phyloP scores from a whole-genome alignment of 2,888 invertebrate species.

The Drosophila tanythrix region DNA sequence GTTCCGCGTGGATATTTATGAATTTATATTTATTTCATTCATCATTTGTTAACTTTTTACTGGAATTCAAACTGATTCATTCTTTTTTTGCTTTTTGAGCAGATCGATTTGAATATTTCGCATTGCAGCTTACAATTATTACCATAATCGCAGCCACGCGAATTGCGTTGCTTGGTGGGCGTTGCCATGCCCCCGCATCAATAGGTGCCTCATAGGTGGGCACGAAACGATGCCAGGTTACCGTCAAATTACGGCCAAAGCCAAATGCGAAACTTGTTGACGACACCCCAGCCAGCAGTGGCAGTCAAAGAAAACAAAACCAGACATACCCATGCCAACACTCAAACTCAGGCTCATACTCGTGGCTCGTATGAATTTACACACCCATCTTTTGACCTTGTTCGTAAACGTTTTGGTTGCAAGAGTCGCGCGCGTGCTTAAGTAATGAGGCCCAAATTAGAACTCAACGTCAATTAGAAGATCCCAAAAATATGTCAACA shows the following conservation, averaged over 20 bases:
- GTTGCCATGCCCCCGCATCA: constrained; percentile 24
- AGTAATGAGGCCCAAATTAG: constrained; percentile 66
- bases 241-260: constrained; percentile 44
- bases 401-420: constrained; percentile 41
- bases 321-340: constrained; percentile 19
- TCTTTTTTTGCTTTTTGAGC: neutral
- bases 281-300: constrained; percentile 16
- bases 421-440: constrained; percentile 63
- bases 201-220: neutral
- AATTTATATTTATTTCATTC: neutral
- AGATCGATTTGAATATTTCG: constrained; percentile 2
- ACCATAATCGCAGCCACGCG: constrained; percentile 10
- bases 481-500: constrained; percentile 44
- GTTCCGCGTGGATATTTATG: neutral
- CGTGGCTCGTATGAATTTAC: neutral
- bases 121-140: constrained; percentile 3
- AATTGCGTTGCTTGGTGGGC: constrained; percentile 9
- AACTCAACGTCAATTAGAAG: constrained; percentile 70
- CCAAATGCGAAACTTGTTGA: constrained; percentile 41
- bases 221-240: constrained; percentile 42
- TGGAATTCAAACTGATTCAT: neutral
- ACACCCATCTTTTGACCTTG: constrained; percentile 46
- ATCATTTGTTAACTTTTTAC: neutral
- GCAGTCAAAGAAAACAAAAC: constrained; percentile 29
- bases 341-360: neutral